phyloP scores from a whole-genome alignment of 2,113 vertebrate genomes.

The Conger conger region DNA sequence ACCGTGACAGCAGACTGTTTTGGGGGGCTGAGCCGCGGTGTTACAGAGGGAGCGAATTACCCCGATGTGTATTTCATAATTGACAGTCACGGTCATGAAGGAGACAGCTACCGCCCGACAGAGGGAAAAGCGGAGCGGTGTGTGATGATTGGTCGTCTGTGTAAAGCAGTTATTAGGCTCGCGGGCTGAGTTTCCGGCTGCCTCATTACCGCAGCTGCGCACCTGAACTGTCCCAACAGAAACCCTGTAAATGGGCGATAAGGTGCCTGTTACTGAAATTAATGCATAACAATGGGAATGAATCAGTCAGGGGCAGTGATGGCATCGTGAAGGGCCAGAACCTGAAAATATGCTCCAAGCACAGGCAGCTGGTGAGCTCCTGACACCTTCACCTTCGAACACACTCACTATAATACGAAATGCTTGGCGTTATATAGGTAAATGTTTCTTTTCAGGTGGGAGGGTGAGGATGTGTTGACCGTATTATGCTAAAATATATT shows the following conservation, averaged over 20 bases:
- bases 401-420: no score
- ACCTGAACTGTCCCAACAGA: background rate
- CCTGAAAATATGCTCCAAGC: background rate
- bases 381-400: no score
- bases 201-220: background rate
- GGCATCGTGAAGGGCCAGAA: background rate
- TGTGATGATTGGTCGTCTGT: background rate
- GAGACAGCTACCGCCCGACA: background rate
- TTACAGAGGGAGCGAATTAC: background rate
- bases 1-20: conserved; percentile 39
- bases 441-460: no score
- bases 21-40: background rate
- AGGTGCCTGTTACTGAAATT: background rate
- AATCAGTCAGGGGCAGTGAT: background rate
- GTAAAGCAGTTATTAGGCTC: background rate
- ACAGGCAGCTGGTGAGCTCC: background rate
- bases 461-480: no score
- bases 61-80: conserved; percentile 37
- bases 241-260: background rate
- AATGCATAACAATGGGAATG: background rate
- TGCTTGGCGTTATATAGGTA: no score
- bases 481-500: no score
- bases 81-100: conserved; percentile 49
- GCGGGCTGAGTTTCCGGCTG: background rate
- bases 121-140: background rate